These are phyloP conservation scores for Drosophila mauritiana DNA, from an alignment of 1,140 invertebrate genomes.

Conservation along the genomic window DNA sequence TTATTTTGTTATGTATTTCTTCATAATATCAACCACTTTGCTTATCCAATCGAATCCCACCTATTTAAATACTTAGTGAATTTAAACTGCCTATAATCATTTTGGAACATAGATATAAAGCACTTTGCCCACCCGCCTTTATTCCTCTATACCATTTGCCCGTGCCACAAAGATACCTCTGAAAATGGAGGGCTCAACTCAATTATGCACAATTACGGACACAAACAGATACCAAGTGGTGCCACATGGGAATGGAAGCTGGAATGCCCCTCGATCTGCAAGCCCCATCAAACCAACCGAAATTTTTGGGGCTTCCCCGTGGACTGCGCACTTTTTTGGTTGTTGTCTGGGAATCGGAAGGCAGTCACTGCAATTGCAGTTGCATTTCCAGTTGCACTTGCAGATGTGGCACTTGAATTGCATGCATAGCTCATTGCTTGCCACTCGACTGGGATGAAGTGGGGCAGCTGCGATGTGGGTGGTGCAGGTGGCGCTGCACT, in stretches of 20 bases:
- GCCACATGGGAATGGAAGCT: constrained; percentile 25
- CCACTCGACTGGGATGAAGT: constrained; percentile 68
- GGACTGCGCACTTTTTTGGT: constrained; percentile 46
- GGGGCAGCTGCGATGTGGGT: constrained; percentile 15
- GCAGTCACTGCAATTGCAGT: constrained; percentile 35
- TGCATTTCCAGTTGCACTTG: constrained; percentile 26
- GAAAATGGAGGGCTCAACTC: constrained; percentile 53
- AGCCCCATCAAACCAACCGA: background rate
- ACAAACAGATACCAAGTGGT: constrained; percentile 62
- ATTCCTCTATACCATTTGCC: background rate
- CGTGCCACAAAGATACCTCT: background rate
- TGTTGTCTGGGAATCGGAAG: constrained; percentile 40
- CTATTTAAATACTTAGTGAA: background rate
- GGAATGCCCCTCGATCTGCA: constrained; percentile 10
- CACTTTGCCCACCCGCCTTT: background rate
- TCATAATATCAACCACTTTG: too few relatives aligned
- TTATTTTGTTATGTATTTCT: too few relatives aligned
- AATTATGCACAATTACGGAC: constrained; percentile 81
- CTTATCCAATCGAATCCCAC: background rate
- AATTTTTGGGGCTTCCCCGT: constrained; percentile 24
- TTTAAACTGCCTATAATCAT: background rate
- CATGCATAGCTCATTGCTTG: constrained; percentile 80
- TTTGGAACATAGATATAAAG: background rate
- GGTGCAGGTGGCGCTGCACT: constrained; percentile 8
- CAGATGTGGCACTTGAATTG: constrained; percentile 76